Conservation (phyloP, 1,140 invertebrate species). For the Caerostris darwini region DNA sequence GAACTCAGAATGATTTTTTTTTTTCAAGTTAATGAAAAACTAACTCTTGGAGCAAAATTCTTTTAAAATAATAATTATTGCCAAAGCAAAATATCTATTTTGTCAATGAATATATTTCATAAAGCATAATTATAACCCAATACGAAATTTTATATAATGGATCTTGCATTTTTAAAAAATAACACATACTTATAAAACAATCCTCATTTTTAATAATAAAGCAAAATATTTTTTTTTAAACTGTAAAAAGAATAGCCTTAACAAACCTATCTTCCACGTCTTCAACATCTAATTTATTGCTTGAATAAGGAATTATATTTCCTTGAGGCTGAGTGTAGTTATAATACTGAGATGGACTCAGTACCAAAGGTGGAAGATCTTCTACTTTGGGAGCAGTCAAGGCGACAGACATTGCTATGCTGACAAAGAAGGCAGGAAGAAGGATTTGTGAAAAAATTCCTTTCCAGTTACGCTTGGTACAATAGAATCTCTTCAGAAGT, state of each 20-base stretch:
- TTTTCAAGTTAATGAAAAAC: no score
- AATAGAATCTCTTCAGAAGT: constrained; percentile 79
- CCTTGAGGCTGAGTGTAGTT: constrained; percentile 83
- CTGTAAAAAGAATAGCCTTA: not conserved
- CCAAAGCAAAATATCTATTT: no score
- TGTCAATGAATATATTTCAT: no score
- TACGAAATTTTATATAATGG: no score
- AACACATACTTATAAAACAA: not conserved
- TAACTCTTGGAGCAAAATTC: no score
- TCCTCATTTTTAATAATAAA: not conserved
- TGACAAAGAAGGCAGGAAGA: constrained; percentile 81
- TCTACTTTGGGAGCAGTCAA: constrained; percentile 80
- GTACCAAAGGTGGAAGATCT: constrained; percentile 80
- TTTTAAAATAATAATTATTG: no score
- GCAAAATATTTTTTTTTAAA: not conserved
- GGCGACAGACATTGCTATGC: constrained; percentile 81
- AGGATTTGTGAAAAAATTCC: constrained; percentile 81
- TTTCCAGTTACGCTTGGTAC: constrained; percentile 80
- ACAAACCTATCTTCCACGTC: constrained; percentile 72
- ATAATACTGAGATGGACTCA: constrained; percentile 81
- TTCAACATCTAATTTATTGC: constrained; percentile 78
- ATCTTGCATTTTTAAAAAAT: not conserved
- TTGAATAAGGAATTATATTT: constrained; percentile 82
- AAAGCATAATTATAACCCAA: no score
- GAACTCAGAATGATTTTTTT: no score